Evolutionary conservation across 1,140 invertebrate genomes (phyloP).

Genomic region (Mercenaria mercenaria): DNA sequence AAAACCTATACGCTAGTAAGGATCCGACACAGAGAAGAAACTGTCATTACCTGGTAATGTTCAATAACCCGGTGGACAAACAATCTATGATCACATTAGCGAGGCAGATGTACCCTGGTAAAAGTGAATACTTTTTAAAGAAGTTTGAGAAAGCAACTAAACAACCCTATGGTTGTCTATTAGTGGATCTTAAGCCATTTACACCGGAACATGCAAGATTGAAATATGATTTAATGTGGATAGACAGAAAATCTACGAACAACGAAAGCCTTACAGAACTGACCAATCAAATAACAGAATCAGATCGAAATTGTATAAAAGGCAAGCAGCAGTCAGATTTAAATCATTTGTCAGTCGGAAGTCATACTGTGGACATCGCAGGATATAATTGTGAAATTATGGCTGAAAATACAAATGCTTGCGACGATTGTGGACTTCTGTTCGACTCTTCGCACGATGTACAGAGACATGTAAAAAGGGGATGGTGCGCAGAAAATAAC

Average conservation of each 20-base stretch:
- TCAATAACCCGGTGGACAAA: constrained; percentile 54
- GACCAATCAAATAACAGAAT: not conserved
- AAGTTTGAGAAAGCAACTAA: constrained; percentile 11
- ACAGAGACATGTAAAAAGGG: too few species aligned
- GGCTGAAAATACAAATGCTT: too few species aligned
- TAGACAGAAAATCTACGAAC: not conserved
- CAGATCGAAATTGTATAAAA: not conserved
- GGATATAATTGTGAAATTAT: too few species aligned
- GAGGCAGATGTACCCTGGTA: constrained; percentile 66
- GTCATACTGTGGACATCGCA: too few species aligned
- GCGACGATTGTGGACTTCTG: too few species aligned
- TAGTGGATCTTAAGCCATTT: constrained; percentile 58
- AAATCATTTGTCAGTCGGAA: too few species aligned
- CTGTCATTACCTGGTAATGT: constrained; percentile 59
- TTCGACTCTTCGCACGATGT: too few species aligned
- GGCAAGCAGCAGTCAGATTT: too few species aligned
- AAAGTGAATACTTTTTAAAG: not conserved
- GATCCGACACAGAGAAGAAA: constrained; percentile 53
- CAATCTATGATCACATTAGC: constrained; percentile 56
- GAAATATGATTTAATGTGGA: not conserved
- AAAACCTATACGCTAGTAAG: constrained; percentile 57
- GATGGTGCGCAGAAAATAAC: too few species aligned
- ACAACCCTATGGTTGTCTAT: constrained; percentile 43
- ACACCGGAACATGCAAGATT: constrained; percentile 38
- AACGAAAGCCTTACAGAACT: too few species aligned